Conservation (phyloP, 2,888 invertebrate genomes). For the Atethmia centrago region DNA sequence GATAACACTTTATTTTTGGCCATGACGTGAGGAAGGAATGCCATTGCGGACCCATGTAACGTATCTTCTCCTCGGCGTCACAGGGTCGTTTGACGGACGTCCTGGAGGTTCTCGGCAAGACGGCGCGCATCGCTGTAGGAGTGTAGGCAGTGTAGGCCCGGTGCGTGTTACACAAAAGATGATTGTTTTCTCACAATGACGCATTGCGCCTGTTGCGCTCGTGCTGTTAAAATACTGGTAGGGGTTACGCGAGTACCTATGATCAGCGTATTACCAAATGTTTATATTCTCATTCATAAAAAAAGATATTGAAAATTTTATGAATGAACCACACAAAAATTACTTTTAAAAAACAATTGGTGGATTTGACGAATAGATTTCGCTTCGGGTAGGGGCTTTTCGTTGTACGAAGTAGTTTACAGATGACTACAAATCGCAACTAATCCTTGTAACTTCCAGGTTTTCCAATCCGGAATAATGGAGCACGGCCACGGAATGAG, state of each 20-base stretch:
- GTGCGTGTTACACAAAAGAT: not conserved
- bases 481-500: not conserved
- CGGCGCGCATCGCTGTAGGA: not conserved
- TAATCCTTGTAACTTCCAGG: conserved; percentile 15
- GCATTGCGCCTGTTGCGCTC: not conserved
- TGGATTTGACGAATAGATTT: not conserved
- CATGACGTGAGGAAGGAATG: not conserved
- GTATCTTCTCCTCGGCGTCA: not conserved
- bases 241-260: not conserved
- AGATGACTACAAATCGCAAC: not conserved
- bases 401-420: not conserved
- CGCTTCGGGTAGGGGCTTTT: not conserved
- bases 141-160: not conserved
- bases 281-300: not conserved
- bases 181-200: not conserved
- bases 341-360: not conserved
- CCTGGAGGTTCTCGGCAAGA: conserved; percentile 6
- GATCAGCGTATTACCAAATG: not conserved
- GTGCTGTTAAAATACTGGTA: not conserved
- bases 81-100: conserved; percentile 24
- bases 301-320: not conserved
- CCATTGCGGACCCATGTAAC: not conserved
- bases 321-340: too few species aligned
- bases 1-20: not conserved
- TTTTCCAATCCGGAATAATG: conserved; percentile 6